These are phyloP conservation scores for Huso huso DNA, from an alignment of 2,797 vertebrate species.

Conservation along the genomic window DNA sequence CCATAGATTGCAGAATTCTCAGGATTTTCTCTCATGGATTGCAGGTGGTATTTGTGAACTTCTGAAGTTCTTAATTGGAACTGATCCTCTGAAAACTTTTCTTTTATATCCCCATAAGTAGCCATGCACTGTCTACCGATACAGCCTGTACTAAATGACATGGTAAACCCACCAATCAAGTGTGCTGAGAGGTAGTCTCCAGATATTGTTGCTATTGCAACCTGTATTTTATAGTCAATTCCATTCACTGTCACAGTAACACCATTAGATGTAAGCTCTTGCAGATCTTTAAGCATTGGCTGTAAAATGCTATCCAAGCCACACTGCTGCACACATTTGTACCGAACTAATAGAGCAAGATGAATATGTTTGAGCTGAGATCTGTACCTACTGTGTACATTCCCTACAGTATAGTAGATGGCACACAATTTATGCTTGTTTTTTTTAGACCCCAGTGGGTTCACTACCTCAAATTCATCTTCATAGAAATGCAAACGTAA, in stretches of 20 bases:
- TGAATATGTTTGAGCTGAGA: constrained; percentile 22
- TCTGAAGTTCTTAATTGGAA: constrained; percentile 20
- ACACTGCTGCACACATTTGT: constrained; percentile 13
- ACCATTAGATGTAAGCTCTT: constrained; percentile 14
- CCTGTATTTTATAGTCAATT: constrained; percentile 4
- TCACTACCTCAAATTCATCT: constrained; percentile 19
- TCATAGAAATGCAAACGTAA: constrained; percentile 21
- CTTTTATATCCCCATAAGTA: constrained; percentile 13
- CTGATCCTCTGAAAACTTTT: constrained; percentile 4
- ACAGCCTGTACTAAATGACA: constrained; percentile 19
- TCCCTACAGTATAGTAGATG: not conserved
- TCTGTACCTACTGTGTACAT: constrained; percentile 3
- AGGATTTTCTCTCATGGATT: not conserved
- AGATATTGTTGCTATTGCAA: constrained; percentile 22
- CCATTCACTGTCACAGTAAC: constrained; percentile 12
- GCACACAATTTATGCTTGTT: too few relatives aligned
- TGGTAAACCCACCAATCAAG: constrained; percentile 18
- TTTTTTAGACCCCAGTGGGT: not conserved
- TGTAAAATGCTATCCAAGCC: constrained; percentile 16
- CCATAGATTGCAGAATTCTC: too few relatives aligned
- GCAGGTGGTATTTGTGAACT: constrained; percentile 18
- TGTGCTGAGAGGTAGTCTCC: constrained; percentile 14
- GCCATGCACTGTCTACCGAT: constrained; percentile 21
- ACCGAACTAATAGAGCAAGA: constrained; percentile 16
- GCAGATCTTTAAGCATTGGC: constrained; percentile 12